These are phyloP conservation scores for Invenusta paracnida DNA, from an alignment of 2,888 invertebrate genomes.

Conservation along the genomic window DNA sequence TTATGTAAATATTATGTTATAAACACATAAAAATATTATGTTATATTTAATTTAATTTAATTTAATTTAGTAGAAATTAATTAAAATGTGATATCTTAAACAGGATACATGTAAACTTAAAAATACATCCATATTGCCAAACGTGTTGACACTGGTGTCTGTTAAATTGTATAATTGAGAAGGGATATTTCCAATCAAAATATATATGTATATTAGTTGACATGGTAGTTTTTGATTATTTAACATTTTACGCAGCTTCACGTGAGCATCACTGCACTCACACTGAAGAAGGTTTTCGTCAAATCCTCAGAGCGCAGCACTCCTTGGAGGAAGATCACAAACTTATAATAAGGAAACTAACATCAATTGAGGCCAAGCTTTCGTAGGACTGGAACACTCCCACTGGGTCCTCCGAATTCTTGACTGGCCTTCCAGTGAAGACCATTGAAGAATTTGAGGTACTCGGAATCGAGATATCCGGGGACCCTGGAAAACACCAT, in stretches of 20 bases:
- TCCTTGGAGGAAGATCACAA: background rate
- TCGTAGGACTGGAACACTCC: background rate
- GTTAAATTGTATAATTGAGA: too few species aligned
- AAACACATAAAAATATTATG: too few species aligned
- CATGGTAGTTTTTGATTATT: too few species aligned
- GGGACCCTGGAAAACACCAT: background rate
- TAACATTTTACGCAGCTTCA: background rate
- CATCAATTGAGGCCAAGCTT: background rate
- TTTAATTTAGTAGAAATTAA: too few species aligned
- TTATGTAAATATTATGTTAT: too few species aligned
- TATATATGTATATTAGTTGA: too few species aligned
- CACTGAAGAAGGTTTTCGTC: background rate
- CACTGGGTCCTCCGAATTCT: background rate
- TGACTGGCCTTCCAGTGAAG: background rate
- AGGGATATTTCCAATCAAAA: too few species aligned
- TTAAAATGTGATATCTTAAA: too few species aligned
- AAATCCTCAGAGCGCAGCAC: background rate
- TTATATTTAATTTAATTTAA: too few species aligned
- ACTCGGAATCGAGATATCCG: background rate
- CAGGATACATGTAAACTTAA: too few species aligned
- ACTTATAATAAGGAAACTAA: background rate
- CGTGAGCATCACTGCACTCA: background rate
- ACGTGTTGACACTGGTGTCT: too few species aligned
- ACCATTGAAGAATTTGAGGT: background rate
- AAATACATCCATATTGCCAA: too few species aligned